These are phyloP conservation scores for Eupsilia transversa DNA, from an alignment of 2,888 invertebrate genomes.

Conservation along the genomic window DNA sequence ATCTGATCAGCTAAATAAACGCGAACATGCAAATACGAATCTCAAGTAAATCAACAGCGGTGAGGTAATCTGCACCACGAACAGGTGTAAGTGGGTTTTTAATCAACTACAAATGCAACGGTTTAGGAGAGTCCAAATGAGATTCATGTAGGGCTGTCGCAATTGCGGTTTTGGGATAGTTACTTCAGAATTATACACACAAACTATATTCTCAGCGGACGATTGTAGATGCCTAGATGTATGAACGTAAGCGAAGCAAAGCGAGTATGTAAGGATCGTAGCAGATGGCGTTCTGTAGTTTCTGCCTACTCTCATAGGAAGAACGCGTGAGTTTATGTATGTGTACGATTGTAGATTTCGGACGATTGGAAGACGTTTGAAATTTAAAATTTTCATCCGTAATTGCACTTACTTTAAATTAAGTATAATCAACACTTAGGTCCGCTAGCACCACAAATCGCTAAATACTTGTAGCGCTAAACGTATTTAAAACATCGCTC, in stretches of 20 bases:
- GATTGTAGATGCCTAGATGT: too few species aligned
- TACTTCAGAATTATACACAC: background rate
- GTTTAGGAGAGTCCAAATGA: constrained; percentile 67
- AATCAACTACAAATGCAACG: constrained; percentile 73
- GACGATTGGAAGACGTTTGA: background rate
- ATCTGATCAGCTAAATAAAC: constrained; percentile 51
- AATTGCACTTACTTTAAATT: background rate
- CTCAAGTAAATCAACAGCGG: constrained; percentile 56
- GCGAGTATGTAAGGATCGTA: too few species aligned
- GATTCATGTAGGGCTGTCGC: constrained; percentile 60
- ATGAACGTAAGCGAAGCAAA: too few species aligned
- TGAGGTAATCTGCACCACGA: constrained; percentile 60
- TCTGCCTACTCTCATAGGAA: too few species aligned
- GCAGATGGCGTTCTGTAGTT: too few species aligned
- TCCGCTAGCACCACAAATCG: background rate
- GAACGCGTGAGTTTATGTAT: too few species aligned
- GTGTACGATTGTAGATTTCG: background rate
- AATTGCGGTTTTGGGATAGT: background rate
- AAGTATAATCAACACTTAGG: background rate
- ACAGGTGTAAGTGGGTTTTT: constrained; percentile 69
- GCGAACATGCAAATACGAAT: constrained; percentile 52
- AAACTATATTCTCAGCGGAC: background rate
- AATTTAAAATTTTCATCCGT: background rate
- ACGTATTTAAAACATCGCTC: background rate
- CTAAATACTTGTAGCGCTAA: too few species aligned